Evolutionary conservation across 2,888 invertebrate species (phyloP).

Genomic region (Galerucella calmariensis): DNA sequence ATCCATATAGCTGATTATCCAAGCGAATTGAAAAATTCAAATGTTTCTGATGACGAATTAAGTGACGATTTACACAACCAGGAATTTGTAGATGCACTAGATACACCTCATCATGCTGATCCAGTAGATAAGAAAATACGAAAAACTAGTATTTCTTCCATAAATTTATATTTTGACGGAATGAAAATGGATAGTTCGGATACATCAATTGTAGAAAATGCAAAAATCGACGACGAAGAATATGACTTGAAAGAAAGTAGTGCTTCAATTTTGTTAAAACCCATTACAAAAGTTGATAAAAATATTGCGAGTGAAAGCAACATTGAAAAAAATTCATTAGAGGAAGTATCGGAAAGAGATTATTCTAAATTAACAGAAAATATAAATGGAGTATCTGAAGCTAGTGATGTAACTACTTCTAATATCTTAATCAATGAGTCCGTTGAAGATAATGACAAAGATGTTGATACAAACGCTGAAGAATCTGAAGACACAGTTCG

Average conservation of each 20-base stretch:
- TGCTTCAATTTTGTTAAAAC: slow-evolving; percentile 44
- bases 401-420: too few relatives aligned
- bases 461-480: neutral
- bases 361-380: too few relatives aligned
- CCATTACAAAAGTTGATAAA: neutral
- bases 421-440: too few relatives aligned
- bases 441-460: neutral
- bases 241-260: slow-evolving; percentile 46
- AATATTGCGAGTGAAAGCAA: too few relatives aligned
- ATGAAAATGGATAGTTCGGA: slow-evolving; percentile 3
- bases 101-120: slow-evolving; percentile 28
- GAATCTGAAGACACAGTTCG: neutral
- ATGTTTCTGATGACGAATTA: slow-evolving; percentile 48
- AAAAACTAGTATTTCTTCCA: slow-evolving; percentile 50
- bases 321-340: too few relatives aligned
- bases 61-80: slow-evolving; percentile 50
- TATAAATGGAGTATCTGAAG: too few relatives aligned
- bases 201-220: neutral
- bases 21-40: slow-evolving; percentile 41
- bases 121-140: slow-evolving; percentile 15
- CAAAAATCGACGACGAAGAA: neutral
- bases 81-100: slow-evolving; percentile 55
- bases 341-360: too few relatives aligned
- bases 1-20: slow-evolving; percentile 59
- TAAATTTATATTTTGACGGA: slow-evolving; percentile 43